Base-by-base conservation (phyloP, 2,113 vertebrate species). In the Peromyscus californicus region DNA sequence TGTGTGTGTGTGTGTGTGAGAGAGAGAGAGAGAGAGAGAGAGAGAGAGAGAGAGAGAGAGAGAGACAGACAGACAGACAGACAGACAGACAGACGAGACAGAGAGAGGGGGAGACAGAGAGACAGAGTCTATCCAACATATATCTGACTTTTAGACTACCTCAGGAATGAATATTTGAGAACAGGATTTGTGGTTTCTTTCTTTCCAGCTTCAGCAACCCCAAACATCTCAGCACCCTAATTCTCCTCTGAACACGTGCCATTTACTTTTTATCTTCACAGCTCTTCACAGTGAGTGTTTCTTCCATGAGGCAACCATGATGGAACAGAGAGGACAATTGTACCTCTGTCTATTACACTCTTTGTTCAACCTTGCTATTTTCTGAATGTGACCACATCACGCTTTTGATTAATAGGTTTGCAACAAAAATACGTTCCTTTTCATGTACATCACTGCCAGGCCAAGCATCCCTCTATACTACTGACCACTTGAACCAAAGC, bases 261-360 rank as follows among this genome's bases (percentile, higher is more conserved):
- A 86, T 42, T 21, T 87, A n/a, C 21, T n/a, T 83, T 97, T 78
- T 61, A 79, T 31, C 63, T 90, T 80, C 79, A 51, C 65, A 36
- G 8, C 61, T 85, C 24, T 24, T 89, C 75, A 79, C 17, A 83
- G 89, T 59, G 17, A 75, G 26, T 63, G 36, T 48, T 59, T 48
- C 45, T 76, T 59, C 45, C 74, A 13, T 31, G 63, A 36, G 15
- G 12, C 36, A 70, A 76, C 57, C 36, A n/a, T 48, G 15, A 67
- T 0, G 69, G 79, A 82, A 36, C 67, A 48, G 33, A 39, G 72
- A 96, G 29, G 54, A 80, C 29, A 1, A 15, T 21, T 31, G 33
- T 1, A 11, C 19, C 51, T 86, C 93, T 42, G 59, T 12, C 16
- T 19, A 15, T 57, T 76, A 57, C 7, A 48, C 5, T 86, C 36